Percentiles rank a stretch among this genome's conserved stretches.
phyloP scores from a whole-genome alignment of 2,113 vertebrate species.

The Macquaria ambigua region DNA sequence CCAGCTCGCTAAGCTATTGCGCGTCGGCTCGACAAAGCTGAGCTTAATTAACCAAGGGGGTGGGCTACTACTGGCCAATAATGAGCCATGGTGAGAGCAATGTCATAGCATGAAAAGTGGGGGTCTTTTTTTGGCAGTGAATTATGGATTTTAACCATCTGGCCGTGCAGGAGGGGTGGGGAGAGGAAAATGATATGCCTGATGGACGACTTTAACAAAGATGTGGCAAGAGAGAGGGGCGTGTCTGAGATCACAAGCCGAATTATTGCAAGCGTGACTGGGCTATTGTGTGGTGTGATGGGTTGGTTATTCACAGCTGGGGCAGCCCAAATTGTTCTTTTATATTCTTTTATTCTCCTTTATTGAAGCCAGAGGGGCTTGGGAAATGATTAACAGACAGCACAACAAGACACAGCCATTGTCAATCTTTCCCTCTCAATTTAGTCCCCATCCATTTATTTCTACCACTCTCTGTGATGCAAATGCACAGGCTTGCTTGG shows the following conservation, averaged over 20 bases:
- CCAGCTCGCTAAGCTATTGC: constrained; percentile 88
- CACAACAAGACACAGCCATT: constrained; percentile 78
- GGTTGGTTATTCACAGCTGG: constrained; percentile 87
- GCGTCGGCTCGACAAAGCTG: constrained; percentile 90
- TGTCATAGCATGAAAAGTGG: constrained; percentile 52
- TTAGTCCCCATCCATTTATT: constrained; percentile 79
- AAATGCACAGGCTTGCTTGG: constrained; percentile 76
- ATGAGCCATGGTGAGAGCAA: constrained; percentile 85
- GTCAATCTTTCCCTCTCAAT: constrained; percentile 81
- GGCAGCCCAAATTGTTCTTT: constrained; percentile 88
- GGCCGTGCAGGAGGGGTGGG: constrained; percentile 79
- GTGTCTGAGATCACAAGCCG: constrained; percentile 91
- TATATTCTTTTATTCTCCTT: constrained; percentile 87
- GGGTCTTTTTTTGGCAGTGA: constrained; percentile 83
- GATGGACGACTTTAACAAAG: constrained; percentile 92
- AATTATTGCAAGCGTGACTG: constrained; percentile 87
- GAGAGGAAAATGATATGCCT: constrained; percentile 79
- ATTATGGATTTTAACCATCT: constrained; percentile 99
- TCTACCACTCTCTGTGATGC: constrained; percentile 55
- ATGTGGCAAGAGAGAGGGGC: constrained; percentile 88
- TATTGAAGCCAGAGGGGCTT: constrained; percentile 87
- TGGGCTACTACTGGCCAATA: constrained; percentile 86
- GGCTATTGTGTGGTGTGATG: constrained; percentile 88
- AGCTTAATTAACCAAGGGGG: constrained; percentile 93
- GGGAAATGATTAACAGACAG: constrained; percentile 85